phyloP scores from a whole-genome alignment of 2,113 vertebrate species.

The Prunella himalayana region DNA sequence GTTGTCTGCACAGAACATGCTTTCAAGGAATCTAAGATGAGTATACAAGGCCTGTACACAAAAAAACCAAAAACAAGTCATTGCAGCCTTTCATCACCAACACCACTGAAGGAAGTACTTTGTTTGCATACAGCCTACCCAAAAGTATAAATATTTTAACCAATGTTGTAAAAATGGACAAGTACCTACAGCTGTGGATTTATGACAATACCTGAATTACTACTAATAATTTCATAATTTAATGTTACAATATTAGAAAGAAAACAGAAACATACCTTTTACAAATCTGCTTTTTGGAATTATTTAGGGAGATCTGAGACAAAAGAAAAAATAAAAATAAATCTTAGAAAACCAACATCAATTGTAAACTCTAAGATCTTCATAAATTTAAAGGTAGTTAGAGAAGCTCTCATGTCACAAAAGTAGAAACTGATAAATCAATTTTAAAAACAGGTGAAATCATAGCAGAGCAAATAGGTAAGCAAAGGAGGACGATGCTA shows the following conservation, averaged over 20 bases:
- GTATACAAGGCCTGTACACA: slow-evolving; percentile 87
- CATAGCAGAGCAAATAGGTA: neutral
- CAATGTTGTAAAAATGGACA: neutral
- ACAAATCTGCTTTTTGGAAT: slow-evolving; percentile 67
- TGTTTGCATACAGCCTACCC: neutral
- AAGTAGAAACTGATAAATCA: neutral
- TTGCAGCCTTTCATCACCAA: neutral
- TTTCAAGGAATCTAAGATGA: slow-evolving; percentile 94
- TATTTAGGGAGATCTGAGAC: slow-evolving; percentile 65
- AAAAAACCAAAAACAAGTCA: neutral
- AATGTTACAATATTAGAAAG: neutral
- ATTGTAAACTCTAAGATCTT: neutral
- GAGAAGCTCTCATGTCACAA: neutral
- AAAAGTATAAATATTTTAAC: neutral
- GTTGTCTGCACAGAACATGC: slow-evolving; percentile 85
- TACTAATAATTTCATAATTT: neutral
- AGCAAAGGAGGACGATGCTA: neutral
- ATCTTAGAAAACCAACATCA: neutral
- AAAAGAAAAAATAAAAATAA: slow-evolving; percentile 2
- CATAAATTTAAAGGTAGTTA: neutral
- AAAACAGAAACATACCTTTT: slow-evolving; percentile 70
- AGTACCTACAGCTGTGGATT: neutral
- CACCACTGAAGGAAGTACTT: neutral
- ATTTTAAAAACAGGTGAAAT: neutral
- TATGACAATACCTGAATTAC: neutral